Evolutionary conservation across 2,113 vertebrate species (phyloP).

Genomic region (human): DNA sequence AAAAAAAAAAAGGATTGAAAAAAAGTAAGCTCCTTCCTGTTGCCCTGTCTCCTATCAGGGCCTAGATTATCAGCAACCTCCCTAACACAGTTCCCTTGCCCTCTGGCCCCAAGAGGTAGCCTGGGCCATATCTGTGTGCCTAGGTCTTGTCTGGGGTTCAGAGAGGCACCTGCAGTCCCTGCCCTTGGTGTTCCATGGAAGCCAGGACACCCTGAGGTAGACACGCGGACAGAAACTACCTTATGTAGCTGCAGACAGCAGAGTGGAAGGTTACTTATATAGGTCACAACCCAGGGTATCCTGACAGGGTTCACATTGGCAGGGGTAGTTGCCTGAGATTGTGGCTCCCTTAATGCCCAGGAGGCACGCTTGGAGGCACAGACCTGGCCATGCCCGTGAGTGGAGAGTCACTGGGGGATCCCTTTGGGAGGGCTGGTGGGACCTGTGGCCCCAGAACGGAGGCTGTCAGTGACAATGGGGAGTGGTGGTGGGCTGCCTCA

Average conservation of each 20-base stretch:
- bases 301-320: background rate
- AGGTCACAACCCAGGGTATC: background rate
- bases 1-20: background rate
- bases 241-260: background rate
- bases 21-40: too few relatives aligned
- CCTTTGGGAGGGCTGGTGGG: background rate
- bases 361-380: background rate
- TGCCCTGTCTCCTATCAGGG: background rate
- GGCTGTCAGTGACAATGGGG: too few relatives aligned
- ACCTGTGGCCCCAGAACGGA: background rate
- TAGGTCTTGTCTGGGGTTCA: background rate
- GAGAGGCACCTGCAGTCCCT: background rate
- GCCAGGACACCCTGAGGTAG: background rate
- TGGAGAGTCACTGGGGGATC: background rate
- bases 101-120: background rate
- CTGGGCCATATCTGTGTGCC: background rate
- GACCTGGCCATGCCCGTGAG: background rate
- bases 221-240: background rate
- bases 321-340: background rate
- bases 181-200: background rate
- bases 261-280: background rate
- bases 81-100: background rate
- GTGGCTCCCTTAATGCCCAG: background rate
- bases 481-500: background rate
- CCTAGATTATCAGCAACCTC: background rate